Evolutionary conservation across 2,888 invertebrate species (phyloP), one percentile per base, ranked within the genome.

Genomic region (Diadegma fenestrale): DNA sequence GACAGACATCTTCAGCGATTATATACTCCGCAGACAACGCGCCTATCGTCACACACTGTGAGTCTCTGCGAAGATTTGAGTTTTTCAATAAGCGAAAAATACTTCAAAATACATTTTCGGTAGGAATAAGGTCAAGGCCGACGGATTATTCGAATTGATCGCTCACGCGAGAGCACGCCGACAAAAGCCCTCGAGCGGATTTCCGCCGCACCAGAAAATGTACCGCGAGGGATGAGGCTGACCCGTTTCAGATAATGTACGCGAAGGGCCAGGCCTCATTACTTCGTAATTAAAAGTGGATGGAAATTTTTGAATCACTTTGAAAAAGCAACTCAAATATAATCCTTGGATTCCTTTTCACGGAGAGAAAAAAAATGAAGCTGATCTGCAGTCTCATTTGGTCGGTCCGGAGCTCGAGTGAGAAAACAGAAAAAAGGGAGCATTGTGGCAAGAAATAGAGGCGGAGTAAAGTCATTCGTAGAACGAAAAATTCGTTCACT

Each of bases 401-500:
- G n/a, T n/a, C 19, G 45, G 37, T 72, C 77, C 45, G 43, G 54
- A n/a, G 63, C 43, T n/a, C n/a, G 64, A 82, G 71, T 43, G 85
- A 68, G 61, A 69, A 79, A 64, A 63, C 71, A 33, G 37, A 51
- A 66, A 72, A 72, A 69, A 63, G 51, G 68, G 30, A 48, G 14
- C n/a, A 78, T 37, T 33, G 66, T 41, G 41, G 72, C 69, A 68
- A 80, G 81, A 73, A 80, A 54, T 41, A 61, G 72, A 41, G 76
- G 48, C 63, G 72, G 51, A 45, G 61, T 45, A 54, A 81, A 81
- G 64, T 80, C 72, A 71, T 80, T 82, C 79, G 82, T 71, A 79
- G 79, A 82, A 85, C 79, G 76, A 66, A 85, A 82, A 66, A 76
- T 61, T 72, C 78, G 43, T 80, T 22, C 76, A 72, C 77, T 71